These are phyloP conservation scores for Excalfactoria chinensis DNA, from an alignment of 2,113 vertebrate genomes.

Conservation along the genomic window DNA sequence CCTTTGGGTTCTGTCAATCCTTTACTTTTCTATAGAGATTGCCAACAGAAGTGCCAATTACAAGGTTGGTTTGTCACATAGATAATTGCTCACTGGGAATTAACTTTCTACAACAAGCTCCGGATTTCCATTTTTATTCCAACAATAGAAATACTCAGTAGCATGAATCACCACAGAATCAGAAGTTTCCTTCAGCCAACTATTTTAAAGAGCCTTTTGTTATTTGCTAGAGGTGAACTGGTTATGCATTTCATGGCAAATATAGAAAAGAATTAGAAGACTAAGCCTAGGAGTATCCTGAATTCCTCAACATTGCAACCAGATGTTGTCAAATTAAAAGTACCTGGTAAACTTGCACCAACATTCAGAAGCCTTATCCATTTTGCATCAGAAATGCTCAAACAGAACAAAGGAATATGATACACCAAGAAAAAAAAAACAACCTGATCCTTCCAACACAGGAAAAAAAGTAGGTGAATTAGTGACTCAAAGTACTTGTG, in stretches of 20 bases:
- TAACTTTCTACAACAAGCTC: conserved; percentile 31
- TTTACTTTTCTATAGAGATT: conserved; percentile 25
- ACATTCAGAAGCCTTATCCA: neutral
- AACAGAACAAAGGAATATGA: neutral
- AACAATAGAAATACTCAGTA: conserved; percentile 16
- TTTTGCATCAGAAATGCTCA: neutral
- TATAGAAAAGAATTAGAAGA: neutral
- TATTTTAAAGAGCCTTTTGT: neutral
- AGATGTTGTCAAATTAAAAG: neutral
- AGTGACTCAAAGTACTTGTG: neutral
- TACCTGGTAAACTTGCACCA: neutral
- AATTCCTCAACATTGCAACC: neutral
- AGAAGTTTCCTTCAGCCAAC: neutral
- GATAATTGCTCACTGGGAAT: conserved; percentile 60
- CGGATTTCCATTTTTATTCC: conserved; percentile 31
- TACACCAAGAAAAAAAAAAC: neutral
- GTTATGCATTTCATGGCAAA: neutral
- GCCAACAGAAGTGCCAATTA: conserved; percentile 53
- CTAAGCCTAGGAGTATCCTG: neutral
- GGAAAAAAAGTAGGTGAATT: neutral
- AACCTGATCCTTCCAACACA: neutral
- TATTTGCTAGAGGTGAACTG: neutral
- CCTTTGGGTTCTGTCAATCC: conserved; percentile 2
- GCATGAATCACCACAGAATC: conserved; percentile 16
- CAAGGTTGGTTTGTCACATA: conserved; percentile 56